Conservation (phyloP, 2,888 invertebrate genomes). For the Vandiemenella viatica region DNA sequence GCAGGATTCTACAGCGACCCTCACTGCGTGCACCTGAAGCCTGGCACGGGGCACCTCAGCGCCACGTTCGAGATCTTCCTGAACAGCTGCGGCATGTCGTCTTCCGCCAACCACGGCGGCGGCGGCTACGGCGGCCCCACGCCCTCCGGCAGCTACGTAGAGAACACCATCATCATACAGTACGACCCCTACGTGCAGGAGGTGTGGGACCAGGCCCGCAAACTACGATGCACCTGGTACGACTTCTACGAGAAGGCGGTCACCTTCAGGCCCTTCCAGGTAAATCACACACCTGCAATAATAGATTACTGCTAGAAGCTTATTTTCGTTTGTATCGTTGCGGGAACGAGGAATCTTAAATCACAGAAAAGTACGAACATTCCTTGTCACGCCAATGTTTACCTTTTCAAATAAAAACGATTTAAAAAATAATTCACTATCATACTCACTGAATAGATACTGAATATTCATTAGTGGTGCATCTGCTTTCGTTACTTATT, state of each 20-base stretch:
- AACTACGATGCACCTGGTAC: slow-evolving; percentile 87
- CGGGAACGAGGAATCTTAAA: too few relatives aligned
- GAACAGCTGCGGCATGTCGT: slow-evolving; percentile 86
- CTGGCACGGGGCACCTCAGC: slow-evolving; percentile 78
- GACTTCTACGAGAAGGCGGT: slow-evolving; percentile 92
- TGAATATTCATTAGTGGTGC: too few relatives aligned
- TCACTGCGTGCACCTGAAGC: slow-evolving; percentile 81
- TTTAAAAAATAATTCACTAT: too few relatives aligned
- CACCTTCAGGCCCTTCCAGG: slow-evolving; percentile 82
- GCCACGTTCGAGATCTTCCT: slow-evolving; percentile 88
- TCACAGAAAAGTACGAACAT: too few relatives aligned
- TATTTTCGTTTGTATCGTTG: background rate
- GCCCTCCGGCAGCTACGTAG: slow-evolving; percentile 83
- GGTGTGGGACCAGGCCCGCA: slow-evolving; percentile 89
- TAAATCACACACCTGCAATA: background rate
- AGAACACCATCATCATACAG: slow-evolving; percentile 87
- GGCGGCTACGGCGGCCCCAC: slow-evolving; percentile 65
- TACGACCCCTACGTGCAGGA: slow-evolving; percentile 91
- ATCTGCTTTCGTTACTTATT: too few relatives aligned
- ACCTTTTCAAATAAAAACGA: too few relatives aligned
- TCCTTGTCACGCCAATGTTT: too few relatives aligned
- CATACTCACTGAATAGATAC: too few relatives aligned
- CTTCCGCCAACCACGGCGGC: slow-evolving; percentile 78
- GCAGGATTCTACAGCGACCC: slow-evolving; percentile 70
- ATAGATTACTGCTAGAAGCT: background rate